Conservation (phyloP, 2,113 vertebrate genomes). For the Zosterops japonicus region DNA sequence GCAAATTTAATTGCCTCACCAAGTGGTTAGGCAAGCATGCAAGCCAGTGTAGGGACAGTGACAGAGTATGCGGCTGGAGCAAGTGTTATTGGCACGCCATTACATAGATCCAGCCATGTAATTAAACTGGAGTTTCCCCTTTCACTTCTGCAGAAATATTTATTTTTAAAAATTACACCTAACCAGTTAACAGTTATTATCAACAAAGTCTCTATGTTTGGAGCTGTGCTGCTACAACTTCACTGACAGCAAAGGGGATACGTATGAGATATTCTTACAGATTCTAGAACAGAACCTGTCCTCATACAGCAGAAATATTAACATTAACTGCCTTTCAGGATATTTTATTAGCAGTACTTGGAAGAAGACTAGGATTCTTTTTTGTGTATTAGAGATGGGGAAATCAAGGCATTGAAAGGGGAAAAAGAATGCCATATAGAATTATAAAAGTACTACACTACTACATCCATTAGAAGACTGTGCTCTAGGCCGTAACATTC, state of each 20-base stretch:
- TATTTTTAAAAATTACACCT: background rate
- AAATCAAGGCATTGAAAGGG: background rate
- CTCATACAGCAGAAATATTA: background rate
- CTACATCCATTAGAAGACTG: background rate
- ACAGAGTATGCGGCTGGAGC: constrained; percentile 9
- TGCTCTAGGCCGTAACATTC: background rate
- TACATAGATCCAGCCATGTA: background rate
- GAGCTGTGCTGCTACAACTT: background rate
- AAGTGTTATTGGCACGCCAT: constrained; percentile 8
- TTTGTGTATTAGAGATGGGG: background rate
- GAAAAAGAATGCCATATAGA: background rate
- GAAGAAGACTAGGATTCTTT: background rate
- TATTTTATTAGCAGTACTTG: background rate
- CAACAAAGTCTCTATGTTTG: background rate
- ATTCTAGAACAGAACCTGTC: background rate
- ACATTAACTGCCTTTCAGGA: background rate
- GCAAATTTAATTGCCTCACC: constrained; percentile 67
- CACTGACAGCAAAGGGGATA: background rate
- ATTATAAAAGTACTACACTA: background rate
- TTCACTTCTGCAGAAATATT: background rate
- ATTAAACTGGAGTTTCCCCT: constrained; percentile 4
- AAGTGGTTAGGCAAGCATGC: constrained; percentile 24
- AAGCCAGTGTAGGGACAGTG: constrained; percentile 38
- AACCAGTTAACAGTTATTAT: background rate
- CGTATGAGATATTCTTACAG: background rate